A percentile compares a stretch with the other conserved stretches of the same genome.
phyloP scores from a whole-genome alignment of 2,797 vertebrate genomes.

The Gymnopithys bicolor region DNA sequence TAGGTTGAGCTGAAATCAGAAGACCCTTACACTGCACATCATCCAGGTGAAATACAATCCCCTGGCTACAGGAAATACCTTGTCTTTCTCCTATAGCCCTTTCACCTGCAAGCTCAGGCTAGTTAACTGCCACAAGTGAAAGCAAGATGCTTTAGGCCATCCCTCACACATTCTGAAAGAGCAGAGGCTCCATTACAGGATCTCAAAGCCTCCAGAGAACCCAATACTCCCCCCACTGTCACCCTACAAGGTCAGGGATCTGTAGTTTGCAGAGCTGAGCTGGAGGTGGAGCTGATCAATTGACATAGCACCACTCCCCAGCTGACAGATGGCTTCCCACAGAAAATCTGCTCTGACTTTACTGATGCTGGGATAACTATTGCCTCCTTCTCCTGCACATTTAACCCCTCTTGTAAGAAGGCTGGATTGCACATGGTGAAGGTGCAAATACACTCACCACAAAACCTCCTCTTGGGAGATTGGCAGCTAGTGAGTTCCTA shows the following conservation, averaged over 20 bases:
- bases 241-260: constrained; percentile 50
- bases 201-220: background rate
- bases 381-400: background rate
- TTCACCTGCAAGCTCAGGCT: background rate
- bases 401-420: background rate
- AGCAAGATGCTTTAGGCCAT: background rate
- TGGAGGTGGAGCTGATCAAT: constrained; percentile 55
- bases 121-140: background rate
- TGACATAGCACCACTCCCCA: constrained; percentile 46
- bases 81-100: background rate
- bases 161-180: background rate
- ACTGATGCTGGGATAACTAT: background rate
- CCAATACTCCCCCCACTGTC: background rate
- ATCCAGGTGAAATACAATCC: background rate
- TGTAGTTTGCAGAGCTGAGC: constrained; percentile 2
- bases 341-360: constrained; percentile 61
- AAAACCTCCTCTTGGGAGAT: background rate
- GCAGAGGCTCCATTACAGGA: background rate
- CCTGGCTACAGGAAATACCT: background rate
- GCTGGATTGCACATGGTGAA: background rate
- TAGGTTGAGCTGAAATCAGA: background rate
- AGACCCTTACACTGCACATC: background rate
- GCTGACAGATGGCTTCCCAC: constrained; percentile 63
- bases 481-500: background rate
- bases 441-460: background rate